These are phyloP conservation scores for Acinonyx jubatus DNA, from an alignment of 2,113 vertebrate genomes.

Conservation along the genomic window DNA sequence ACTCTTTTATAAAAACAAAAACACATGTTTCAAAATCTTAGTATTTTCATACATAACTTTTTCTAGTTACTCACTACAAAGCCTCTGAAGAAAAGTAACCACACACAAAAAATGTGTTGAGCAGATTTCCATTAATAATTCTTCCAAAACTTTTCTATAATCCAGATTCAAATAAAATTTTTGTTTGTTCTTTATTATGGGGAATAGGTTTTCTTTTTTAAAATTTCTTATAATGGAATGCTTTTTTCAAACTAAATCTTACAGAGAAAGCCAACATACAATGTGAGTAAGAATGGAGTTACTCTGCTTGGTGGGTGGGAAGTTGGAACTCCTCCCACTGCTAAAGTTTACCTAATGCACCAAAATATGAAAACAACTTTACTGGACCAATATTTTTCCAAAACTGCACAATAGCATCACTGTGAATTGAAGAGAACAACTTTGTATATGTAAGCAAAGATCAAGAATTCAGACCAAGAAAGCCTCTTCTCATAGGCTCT, in stretches of 20 bases:
- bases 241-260: slow-evolving; percentile 37
- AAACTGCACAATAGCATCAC: not conserved
- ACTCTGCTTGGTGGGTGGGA: not conserved
- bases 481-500: not conserved
- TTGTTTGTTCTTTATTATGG: not conserved
- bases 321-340: not conserved
- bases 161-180: slow-evolving; percentile 19
- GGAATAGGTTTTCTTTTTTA: not conserved
- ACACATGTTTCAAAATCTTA: slow-evolving; percentile 29
- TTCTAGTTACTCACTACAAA: not conserved
- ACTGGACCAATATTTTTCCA: not conserved
- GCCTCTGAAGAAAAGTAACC: not conserved
- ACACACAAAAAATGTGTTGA: not conserved
- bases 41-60: slow-evolving; percentile 8
- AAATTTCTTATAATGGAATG: not conserved
- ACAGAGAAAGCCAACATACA: not conserved
- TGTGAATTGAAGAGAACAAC: not conserved
- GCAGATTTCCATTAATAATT: slow-evolving; percentile 7
- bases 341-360: not conserved
- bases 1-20: slow-evolving; percentile 29
- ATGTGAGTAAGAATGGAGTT: not conserved
- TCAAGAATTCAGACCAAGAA: not conserved
- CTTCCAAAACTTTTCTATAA: not conserved
- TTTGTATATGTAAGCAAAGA: not conserved
- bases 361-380: not conserved